Evolutionary conservation across 2,113 vertebrate genomes (phyloP).

Genomic region (Alouatta palliata): DNA sequence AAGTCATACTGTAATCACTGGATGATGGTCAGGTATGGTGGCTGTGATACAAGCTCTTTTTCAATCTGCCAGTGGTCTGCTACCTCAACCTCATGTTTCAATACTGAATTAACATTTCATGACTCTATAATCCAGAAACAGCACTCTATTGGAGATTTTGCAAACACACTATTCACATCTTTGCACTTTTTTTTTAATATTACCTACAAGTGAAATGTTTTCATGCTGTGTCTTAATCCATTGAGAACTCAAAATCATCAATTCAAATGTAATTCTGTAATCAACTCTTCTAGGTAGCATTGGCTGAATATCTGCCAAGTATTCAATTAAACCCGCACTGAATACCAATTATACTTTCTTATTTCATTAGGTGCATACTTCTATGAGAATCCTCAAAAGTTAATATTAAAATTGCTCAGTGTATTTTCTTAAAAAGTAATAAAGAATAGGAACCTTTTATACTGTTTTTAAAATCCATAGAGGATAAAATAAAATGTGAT

Average conservation of each 20-base stretch:
- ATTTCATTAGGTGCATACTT: not conserved
- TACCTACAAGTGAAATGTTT: conserved; percentile 17
- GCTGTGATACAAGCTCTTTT: not conserved
- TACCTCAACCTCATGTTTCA: not conserved
- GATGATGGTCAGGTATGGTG: not conserved
- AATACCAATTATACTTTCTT: not conserved
- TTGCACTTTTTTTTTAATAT: not conserved
- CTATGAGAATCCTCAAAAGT: not conserved
- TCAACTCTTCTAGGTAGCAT: conserved; percentile 35
- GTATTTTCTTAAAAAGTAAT: not conserved
- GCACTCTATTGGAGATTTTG: not conserved
- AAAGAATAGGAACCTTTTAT: not conserved
- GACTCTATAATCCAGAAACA: not conserved
- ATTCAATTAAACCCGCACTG: not conserved
- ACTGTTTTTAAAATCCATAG: not conserved
- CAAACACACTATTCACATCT: not conserved
- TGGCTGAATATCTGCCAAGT: conserved; percentile 46
- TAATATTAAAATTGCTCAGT: not conserved
- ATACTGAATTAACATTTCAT: not conserved
- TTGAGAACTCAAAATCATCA: conserved; percentile 47
- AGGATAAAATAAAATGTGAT: not conserved
- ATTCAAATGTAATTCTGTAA: conserved; percentile 60
- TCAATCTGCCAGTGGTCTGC: not conserved
- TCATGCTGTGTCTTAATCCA: conserved; percentile 32
- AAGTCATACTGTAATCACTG: not conserved